A percentile compares a stretch with the other conserved stretches of the same genome.
phyloP scores from a whole-genome alignment of 2,113 vertebrate genomes.

The Tragelaphus scriptus region DNA sequence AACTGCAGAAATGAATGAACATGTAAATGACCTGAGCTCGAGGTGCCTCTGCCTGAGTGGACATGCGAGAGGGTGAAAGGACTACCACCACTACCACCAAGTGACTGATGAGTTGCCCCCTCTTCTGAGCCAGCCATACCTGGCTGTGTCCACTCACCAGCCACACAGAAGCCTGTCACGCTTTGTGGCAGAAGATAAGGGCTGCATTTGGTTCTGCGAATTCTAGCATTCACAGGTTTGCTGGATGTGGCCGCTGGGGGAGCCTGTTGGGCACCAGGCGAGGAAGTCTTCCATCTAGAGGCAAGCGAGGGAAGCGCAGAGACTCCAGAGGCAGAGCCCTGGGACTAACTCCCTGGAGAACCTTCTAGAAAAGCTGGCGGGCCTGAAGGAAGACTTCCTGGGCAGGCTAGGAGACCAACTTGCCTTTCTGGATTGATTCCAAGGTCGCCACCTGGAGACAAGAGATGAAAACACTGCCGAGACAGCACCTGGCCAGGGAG shows the following conservation, averaged over 20 bases:
- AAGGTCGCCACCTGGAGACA: background rate
- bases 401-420: background rate
- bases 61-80: background rate
- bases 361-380: background rate
- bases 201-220: background rate
- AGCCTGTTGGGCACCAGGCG: background rate
- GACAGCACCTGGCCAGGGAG: background rate
- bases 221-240: background rate
- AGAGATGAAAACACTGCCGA: background rate
- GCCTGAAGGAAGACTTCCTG: background rate
- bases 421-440: background rate
- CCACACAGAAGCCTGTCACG: background rate
- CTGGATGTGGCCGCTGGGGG: background rate
- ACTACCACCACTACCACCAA: fast-evolving
- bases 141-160: background rate
- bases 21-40: background rate
- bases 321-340: background rate
- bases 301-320: background rate
- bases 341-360: background rate
- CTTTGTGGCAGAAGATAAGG: background rate
- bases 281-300: background rate
- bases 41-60: background rate
- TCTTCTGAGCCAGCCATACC: background rate
- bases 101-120: background rate
- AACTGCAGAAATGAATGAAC: background rate